Evolutionary conservation across 2,888 invertebrate species (phyloP).

Genomic region (Autographa gamma): DNA sequence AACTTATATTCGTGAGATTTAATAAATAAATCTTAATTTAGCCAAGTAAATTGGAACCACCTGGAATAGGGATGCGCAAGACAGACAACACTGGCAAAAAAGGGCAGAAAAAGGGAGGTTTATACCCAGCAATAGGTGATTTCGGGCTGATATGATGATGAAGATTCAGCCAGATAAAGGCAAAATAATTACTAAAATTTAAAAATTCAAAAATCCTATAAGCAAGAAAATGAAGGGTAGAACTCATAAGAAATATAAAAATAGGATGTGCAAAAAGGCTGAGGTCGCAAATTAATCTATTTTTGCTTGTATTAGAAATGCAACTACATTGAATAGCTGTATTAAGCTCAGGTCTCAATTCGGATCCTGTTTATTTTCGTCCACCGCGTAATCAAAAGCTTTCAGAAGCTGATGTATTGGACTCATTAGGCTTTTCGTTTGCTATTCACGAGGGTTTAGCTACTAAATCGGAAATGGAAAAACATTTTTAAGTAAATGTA

Average conservation of each 20-base stretch:
- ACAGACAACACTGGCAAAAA: too few relatives aligned
- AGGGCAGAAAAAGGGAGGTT: too few relatives aligned
- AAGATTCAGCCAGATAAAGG: too few relatives aligned
- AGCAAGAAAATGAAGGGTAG: background rate
- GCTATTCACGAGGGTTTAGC: background rate
- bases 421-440: slow-evolving; percentile 1
- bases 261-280: too few relatives aligned
- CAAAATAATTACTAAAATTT: too few relatives aligned
- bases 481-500: background rate
- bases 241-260: too few relatives aligned
- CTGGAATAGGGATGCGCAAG: too few relatives aligned
- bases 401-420: background rate
- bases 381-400: slow-evolving; percentile 2
- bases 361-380: background rate
- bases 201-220: background rate
- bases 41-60: too few relatives aligned
- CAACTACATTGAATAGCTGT: background rate
- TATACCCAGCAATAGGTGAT: too few relatives aligned
- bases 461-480: background rate
- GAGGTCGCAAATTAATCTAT: background rate
- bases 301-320: background rate
- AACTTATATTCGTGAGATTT: background rate
- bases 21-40: too few relatives aligned
- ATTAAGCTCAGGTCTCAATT: background rate
- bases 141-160: too few relatives aligned